Base-by-base conservation (phyloP, 2,888 invertebrate species). In the Hecatera dysodea region DNA sequence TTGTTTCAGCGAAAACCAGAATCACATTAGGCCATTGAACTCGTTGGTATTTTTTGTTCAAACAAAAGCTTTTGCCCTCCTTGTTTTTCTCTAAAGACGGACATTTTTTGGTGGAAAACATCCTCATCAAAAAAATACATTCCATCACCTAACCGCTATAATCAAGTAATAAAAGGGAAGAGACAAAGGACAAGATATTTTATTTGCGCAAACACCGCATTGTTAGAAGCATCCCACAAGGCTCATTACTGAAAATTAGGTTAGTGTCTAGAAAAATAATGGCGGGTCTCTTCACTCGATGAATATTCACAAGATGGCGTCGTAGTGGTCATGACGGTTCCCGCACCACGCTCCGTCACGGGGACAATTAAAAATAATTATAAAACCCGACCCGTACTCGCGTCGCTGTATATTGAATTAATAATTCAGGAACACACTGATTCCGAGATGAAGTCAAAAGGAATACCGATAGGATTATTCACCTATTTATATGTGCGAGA, bases 351-450 rank as follows among this genome's bases (percentile, higher is more conserved):
- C 78, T 82, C 48, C 72, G 66, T 39, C 87, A 84, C 76, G 86
- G 88, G 88, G 76, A 88, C 92, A 91, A 93, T 93, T 93, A 93
- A 92, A 93, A 92, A 92, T 93, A 91, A 94, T 93, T 90, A 91
- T 88, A 86, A 90, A 88, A 85, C 87, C 86, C 83, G 77, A 82
- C 83, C 84, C 83, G 72, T 68, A 79, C 78, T 81, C 78, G 69
- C 70, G 77, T 78, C 71, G 70, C 72, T 72, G 76, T 84, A 84
- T 80, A 85, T 88, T 90, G 80, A 90, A 90, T 90, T 89, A 88
- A 87, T 89, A 87, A 90, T 87, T 85, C 83, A 79, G 71, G 74
- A 76, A 68, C 66, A 79, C 70, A 85, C 71, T 71, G 82, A 82
- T 81, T 76, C 66, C 61, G 53, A 73, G 63, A 76, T 61, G 70